These are phyloP conservation scores for Drosophila planitibia DNA, from an alignment of 2,888 invertebrate species.

Conservation along the genomic window DNA sequence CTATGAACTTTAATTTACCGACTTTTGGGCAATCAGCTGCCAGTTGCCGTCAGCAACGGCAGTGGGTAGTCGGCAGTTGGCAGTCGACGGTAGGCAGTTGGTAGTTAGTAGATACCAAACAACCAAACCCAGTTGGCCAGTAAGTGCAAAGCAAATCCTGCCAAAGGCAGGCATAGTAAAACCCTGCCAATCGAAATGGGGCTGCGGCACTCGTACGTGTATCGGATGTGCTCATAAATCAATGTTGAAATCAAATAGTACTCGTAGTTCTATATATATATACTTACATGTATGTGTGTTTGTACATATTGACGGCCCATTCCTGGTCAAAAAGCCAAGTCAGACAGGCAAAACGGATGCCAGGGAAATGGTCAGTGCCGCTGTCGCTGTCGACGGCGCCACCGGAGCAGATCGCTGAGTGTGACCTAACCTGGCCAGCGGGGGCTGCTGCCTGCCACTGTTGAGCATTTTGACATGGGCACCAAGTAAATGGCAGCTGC, in stretches of 20 bases:
- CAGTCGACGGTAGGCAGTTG: not conserved
- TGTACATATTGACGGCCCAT: conserved; percentile 21
- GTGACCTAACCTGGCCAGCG: conserved; percentile 23
- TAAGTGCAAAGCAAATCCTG: conserved; percentile 74
- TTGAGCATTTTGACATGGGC: conserved; percentile 63
- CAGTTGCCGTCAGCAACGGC: conserved; percentile 50
- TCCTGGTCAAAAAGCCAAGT: conserved; percentile 21
- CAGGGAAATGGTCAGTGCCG: conserved; percentile 70
- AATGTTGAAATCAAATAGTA: conserved; percentile 80
- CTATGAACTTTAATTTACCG: conserved; percentile 76
- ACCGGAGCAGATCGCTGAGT: conserved; percentile 36
- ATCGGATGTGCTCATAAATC: conserved; percentile 80
- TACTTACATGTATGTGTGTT: not conserved
- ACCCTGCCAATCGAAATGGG: conserved; percentile 51
- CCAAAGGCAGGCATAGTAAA: conserved; percentile 61
- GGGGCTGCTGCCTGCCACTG: conserved; percentile 12
- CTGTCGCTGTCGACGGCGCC: conserved; percentile 2
- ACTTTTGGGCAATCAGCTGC: conserved; percentile 80
- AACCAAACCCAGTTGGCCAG: conserved; percentile 44
- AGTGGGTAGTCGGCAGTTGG: conserved; percentile 1
- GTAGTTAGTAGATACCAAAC: conserved; percentile 16
- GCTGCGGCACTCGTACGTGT: conserved; percentile 57
- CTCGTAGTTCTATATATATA: conserved; percentile 59
- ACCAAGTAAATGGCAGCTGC: conserved; percentile 57
- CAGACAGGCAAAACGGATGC: conserved; percentile 58